Evolutionary conservation across 2,888 invertebrate species (phyloP).

Genomic region (Torymus auratus): DNA sequence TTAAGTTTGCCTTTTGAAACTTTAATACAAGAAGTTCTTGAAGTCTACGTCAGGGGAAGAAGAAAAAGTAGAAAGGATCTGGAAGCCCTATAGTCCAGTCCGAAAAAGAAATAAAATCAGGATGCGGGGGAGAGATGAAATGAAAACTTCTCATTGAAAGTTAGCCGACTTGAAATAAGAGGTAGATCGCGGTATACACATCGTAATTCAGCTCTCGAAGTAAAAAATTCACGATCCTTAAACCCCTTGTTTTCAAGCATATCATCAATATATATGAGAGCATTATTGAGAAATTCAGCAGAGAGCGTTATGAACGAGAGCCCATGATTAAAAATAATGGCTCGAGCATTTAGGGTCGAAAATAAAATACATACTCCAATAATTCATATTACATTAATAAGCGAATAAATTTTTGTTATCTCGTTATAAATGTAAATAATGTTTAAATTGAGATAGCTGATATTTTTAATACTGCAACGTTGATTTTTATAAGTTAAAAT

Average conservation of each 20-base stretch:
- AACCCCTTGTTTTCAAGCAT: conserved; percentile 11
- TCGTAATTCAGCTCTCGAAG: neutral
- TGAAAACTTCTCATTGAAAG: conserved; percentile 35
- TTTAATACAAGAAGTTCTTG: conserved; percentile 5
- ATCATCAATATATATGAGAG: conserved; percentile 16
- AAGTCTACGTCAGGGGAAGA: neutral
- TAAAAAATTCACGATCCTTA: conserved; percentile 26
- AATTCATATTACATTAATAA: too few species aligned
- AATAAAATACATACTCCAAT: too few species aligned
- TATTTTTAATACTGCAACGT: too few species aligned
- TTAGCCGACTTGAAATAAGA: conserved; percentile 34
- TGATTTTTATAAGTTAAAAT: too few species aligned
- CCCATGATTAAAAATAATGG: too few species aligned
- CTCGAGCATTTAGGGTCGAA: too few species aligned
- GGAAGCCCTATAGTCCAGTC: neutral
- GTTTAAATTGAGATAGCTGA: too few species aligned
- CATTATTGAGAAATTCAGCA: conserved; percentile 1
- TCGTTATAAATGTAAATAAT: too few species aligned
- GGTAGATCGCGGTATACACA: neutral
- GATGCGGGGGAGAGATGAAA: neutral
- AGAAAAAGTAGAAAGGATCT: neutral
- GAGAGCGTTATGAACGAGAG: conserved; percentile 1
- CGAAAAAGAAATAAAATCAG: conserved; percentile 12
- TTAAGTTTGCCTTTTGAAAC: neutral
- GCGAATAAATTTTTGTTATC: too few species aligned